A percentile compares a stretch with the other conserved stretches of the same genome.
phyloP scores from a whole-genome alignment of 2,888 invertebrate species.

The Himalopsyche kuldschensis region DNA sequence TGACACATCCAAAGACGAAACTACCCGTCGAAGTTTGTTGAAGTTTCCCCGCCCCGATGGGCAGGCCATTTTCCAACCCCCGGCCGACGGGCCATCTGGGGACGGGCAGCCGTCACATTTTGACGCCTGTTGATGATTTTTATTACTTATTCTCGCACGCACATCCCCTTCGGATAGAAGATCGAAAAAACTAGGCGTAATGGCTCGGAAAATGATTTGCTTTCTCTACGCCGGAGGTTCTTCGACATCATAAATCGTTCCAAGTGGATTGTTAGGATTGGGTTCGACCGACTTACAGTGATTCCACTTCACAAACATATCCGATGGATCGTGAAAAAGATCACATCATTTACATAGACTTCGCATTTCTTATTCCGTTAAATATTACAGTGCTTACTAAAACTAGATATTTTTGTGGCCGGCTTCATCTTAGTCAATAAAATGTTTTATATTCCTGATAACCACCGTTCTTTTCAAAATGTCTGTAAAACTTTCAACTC shows the following conservation, averaged over 20 bases:
- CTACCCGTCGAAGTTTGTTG: background rate
- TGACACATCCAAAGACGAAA: background rate
- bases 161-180: background rate
- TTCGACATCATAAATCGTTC: background rate
- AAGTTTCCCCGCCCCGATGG: background rate
- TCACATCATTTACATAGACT: too few species aligned
- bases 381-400: too few species aligned
- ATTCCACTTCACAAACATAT: too few species aligned
- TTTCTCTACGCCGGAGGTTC: conserved; percentile 17
- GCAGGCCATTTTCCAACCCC: background rate
- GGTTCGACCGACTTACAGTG: background rate
- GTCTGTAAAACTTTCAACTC: too few species aligned
- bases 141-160: conserved; percentile 15
- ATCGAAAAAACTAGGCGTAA: conserved; percentile 7
- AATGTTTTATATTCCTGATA: too few species aligned
- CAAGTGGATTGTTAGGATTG: background rate
- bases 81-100: background rate
- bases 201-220: conserved; percentile 28
- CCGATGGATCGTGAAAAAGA: too few species aligned
- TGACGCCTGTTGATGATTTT: conserved; percentile 26
- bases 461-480: too few species aligned
- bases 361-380: too few species aligned
- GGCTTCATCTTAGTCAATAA: too few species aligned
- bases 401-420: too few species aligned
- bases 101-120: background rate